Conservation (phyloP, 2,888 invertebrate species). For the Didymodactylos carnosus region DNA sequence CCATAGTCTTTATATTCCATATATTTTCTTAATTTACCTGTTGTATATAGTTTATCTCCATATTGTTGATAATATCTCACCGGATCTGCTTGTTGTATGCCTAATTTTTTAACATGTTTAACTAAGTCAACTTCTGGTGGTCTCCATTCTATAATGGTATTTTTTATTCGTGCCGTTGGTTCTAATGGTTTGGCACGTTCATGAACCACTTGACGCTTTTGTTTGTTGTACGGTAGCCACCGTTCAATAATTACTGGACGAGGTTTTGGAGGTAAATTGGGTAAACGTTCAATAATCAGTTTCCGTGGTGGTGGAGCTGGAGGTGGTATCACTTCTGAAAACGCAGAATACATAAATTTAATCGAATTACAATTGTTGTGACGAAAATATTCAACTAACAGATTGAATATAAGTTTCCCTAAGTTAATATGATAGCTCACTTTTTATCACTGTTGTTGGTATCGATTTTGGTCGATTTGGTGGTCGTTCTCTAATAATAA, state of each 20-base stretch:
- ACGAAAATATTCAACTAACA: not conserved
- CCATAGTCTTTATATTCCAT: too few species aligned
- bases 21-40: not conserved
- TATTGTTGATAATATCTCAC: not conserved
- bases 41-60: constrained; percentile 1
- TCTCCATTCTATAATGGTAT: constrained; percentile 9
- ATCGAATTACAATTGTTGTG: too few species aligned
- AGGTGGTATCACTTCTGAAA: not conserved
- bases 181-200: constrained; percentile 2
- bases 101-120: constrained; percentile 5
- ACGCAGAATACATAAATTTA: too few species aligned
- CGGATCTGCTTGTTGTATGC: constrained; percentile 4
- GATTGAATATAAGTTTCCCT: too few species aligned
- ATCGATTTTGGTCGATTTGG: constrained; percentile 1
- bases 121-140: constrained; percentile 9
- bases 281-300: constrained; percentile 9
- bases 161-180: not conserved
- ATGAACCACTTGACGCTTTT: constrained; percentile 10
- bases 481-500: constrained; percentile 9
- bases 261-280: constrained; percentile 10
- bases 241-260: constrained; percentile 12
- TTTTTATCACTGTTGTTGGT: constrained; percentile 4
- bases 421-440: not conserved
- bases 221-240: constrained; percentile 8
- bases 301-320: constrained; percentile 11